These are phyloP conservation scores for Triops cancriformis DNA, from an alignment of 1,140 invertebrate genomes.

Conservation along the genomic window DNA sequence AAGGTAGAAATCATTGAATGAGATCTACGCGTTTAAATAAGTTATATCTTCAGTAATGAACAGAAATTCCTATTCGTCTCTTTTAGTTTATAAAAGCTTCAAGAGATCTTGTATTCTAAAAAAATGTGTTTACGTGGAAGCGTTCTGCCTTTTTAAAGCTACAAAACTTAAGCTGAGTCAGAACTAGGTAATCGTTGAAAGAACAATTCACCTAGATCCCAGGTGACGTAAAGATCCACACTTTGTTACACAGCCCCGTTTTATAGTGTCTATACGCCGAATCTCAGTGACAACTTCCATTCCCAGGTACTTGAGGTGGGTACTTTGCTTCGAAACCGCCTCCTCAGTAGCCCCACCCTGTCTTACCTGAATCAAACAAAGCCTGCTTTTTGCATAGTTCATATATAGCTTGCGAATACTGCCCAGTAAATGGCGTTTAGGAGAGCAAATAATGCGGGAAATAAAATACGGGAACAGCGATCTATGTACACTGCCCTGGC, in stretches of 20 bases:
- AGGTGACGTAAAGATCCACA: neutral
- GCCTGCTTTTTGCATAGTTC: neutral
- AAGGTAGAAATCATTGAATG: neutral
- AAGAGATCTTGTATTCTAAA: no score
- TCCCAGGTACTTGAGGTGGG: neutral
- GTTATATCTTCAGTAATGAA: no score
- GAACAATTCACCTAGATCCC: neutral
- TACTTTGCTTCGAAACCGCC: neutral
- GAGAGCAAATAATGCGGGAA: slow-evolving; percentile 72
- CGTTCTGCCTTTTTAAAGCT: no score
- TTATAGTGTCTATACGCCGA: neutral
- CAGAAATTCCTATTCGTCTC: no score
- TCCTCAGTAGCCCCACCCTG: neutral
- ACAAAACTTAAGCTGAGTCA: no score
- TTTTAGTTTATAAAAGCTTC: no score
- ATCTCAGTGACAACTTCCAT: neutral
- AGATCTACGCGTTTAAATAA: no score
- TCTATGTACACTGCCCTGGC: slow-evolving; percentile 73
- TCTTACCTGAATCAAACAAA: neutral
- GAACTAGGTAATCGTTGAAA: neutral
- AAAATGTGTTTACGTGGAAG: no score
- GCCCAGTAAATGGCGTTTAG: slow-evolving; percentile 83
- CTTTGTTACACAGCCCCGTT: neutral
- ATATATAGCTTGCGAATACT: slow-evolving; percentile 62
- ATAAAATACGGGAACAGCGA: slow-evolving; percentile 72